Evolutionary conservation across 1,140 invertebrate species (phyloP).

Genomic region (Vanessa atalanta): DNA sequence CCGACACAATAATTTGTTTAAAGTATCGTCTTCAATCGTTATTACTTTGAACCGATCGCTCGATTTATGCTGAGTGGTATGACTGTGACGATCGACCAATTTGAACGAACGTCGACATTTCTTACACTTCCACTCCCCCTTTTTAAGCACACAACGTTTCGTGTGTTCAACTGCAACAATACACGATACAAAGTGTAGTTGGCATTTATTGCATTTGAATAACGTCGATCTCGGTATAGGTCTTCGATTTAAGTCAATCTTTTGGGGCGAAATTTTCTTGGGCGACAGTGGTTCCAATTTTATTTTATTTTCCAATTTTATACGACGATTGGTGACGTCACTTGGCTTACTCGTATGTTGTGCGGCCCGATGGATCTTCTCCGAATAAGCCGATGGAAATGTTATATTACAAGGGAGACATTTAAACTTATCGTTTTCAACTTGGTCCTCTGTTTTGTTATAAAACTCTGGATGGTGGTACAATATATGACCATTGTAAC

Average conservation of each 20-base stretch:
- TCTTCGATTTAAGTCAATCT: background rate
- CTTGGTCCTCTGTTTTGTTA: background rate
- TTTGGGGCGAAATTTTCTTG: background rate
- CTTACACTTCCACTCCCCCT: constrained; percentile 41
- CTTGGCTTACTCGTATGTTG: constrained; percentile 14
- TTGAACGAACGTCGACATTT: constrained; percentile 38
- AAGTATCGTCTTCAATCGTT: constrained; percentile 8
- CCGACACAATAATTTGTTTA: constrained; percentile 31
- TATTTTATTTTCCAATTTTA: background rate
- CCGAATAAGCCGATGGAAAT: constrained; percentile 31
- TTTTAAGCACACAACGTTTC: constrained; percentile 23
- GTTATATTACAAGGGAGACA: constrained; percentile 25
- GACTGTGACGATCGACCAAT: constrained; percentile 23
- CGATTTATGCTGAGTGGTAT: constrained; percentile 38
- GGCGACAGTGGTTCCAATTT: background rate
- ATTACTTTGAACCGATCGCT: constrained; percentile 37
- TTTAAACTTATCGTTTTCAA: constrained; percentile 13
- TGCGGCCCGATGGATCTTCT: constrained; percentile 23
- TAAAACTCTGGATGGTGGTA: constrained; percentile 7
- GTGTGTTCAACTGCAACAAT: constrained; percentile 34
- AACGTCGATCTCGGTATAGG: constrained; percentile 37
- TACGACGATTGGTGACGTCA: no score
- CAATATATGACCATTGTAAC: constrained; percentile 17
- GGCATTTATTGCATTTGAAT: constrained; percentile 45
- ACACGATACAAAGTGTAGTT: constrained; percentile 41